These are phyloP conservation scores for Habrosyne pyritoides DNA, from an alignment of 2,888 invertebrate genomes.

Conservation along the genomic window DNA sequence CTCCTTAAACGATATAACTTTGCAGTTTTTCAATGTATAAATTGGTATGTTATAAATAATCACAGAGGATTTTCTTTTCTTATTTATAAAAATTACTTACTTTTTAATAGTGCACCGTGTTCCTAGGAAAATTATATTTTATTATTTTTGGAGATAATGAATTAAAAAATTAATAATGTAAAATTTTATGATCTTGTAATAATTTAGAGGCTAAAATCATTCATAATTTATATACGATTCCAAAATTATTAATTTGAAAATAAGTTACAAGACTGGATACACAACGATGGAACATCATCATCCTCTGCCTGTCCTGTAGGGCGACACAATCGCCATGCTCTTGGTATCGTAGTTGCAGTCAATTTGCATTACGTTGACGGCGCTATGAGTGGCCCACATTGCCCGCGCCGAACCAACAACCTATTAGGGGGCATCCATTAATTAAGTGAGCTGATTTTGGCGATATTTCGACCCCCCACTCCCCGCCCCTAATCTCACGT, in stretches of 20 bases:
- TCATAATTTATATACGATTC: slow-evolving; percentile 6
- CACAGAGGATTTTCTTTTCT: not conserved
- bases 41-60: slow-evolving; percentile 19
- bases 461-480: no score
- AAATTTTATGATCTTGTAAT: slow-evolving; percentile 24
- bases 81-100: slow-evolving; percentile 18
- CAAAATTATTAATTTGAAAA: slow-evolving; percentile 13
- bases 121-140: slow-evolving; percentile 18
- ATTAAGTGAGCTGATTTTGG: no score
- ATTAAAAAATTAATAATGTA: not conserved
- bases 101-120: slow-evolving; percentile 25
- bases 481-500: no score
- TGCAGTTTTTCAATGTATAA: slow-evolving; percentile 5
- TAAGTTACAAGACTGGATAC: not conserved
- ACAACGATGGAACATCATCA: no score
- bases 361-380: no score
- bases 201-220: slow-evolving; percentile 34
- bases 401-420: no score
- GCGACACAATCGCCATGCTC: no score
- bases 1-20: slow-evolving; percentile 17
- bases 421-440: no score
- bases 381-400: no score
- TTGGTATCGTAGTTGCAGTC: no score
- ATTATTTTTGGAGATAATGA: not conserved
- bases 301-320: no score